Evolutionary conservation across 37 sponge, comb jelly and placozoan genomes (phyloP).

Genomic region (Aplysina aerophoba): DNA sequence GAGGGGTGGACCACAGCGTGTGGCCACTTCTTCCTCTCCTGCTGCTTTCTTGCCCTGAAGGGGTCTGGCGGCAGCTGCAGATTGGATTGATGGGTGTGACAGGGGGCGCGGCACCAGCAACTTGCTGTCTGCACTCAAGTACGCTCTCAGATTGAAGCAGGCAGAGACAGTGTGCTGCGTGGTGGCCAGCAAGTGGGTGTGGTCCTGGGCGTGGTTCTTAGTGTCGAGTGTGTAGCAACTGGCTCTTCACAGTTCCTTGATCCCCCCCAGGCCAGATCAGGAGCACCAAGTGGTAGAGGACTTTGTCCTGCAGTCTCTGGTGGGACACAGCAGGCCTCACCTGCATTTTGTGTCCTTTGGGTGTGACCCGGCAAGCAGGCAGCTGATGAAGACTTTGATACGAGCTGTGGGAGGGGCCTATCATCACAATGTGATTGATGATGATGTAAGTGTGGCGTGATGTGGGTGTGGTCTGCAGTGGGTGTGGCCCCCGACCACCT

Average conservation of each 20-base stretch:
- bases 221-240: not conserved
- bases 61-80: not conserved
- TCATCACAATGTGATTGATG: conserved; percentile 14
- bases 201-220: not conserved
- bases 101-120: not conserved
- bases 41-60: not conserved
- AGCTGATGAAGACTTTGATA: conserved; percentile 16
- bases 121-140: not conserved
- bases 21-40: not conserved
- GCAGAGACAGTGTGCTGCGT: not conserved
- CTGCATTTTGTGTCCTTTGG: conserved; percentile 32
- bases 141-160: not conserved
- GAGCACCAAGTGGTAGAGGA: not conserved
- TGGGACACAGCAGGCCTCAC: conserved; percentile 9
- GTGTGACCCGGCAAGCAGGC: not conserved
- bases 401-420: not conserved
- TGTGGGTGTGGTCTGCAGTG: no score
- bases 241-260: no score
- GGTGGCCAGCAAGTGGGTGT: conserved; percentile 12
- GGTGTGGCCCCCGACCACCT: not conserved
- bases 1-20: no score
- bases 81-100: conserved; percentile 9
- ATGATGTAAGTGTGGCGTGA: not conserved
- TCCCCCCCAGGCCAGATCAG: not conserved
- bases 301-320: not conserved